phyloP scores from a whole-genome alignment of 1,140 invertebrate species.

The Linepithema humile region DNA sequence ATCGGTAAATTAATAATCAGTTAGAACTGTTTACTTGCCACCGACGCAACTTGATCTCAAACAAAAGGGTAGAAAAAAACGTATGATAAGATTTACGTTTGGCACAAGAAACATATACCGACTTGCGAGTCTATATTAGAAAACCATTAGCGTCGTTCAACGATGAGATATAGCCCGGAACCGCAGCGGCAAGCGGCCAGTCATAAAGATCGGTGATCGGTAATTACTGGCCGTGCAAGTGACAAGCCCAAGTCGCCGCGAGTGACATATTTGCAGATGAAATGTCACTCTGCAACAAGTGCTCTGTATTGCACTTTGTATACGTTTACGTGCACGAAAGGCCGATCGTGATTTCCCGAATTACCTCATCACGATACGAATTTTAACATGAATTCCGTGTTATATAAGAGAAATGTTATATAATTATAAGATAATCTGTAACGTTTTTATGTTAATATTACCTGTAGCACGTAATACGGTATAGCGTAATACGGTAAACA shows the following conservation, averaged over 20 bases:
- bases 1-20: too few relatives aligned
- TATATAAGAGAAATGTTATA: not conserved
- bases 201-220: not conserved
- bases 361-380: not conserved
- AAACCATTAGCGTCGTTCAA: slow-evolving; percentile 2
- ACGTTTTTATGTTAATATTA: not conserved
- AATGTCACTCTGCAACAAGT: slow-evolving; percentile 12
- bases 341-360: not conserved
- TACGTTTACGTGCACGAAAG: not conserved
- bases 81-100: slow-evolving; percentile 11
- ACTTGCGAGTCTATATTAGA: not conserved
- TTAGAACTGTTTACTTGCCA: too few relatives aligned
- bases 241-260: not conserved
- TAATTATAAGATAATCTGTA: not conserved
- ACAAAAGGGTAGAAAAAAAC: not conserved
- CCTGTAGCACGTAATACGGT: too few relatives aligned
- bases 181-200: not conserved
- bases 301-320: not conserved
- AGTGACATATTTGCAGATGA: slow-evolving; percentile 23
- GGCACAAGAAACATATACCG: not conserved
- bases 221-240: slow-evolving; percentile 27
- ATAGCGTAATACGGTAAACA: too few relatives aligned
- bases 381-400: too few relatives aligned
- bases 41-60: not conserved
- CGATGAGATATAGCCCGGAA: not conserved